These are phyloP conservation scores for Trypoxylon attenuatum DNA, from an alignment of 2,888 invertebrate genomes.

Conservation along the genomic window DNA sequence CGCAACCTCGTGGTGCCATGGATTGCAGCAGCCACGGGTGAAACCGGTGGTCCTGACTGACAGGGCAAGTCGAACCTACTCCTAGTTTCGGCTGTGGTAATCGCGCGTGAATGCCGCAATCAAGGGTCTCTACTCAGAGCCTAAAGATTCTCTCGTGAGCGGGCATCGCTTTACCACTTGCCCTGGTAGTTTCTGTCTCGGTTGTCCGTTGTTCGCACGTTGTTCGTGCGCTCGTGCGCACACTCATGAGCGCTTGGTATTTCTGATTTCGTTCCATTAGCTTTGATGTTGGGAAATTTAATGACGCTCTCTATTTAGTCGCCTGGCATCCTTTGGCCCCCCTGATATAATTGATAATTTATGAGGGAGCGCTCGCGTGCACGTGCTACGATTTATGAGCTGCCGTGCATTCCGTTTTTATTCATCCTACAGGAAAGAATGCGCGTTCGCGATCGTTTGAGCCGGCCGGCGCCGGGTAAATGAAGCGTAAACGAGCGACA, in stretches of 20 bases:
- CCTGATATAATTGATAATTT: background rate
- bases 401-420: background rate
- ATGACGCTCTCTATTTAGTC: background rate
- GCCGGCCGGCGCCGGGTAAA: background rate
- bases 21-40: constrained; percentile 22
- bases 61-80: too few relatives aligned
- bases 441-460: background rate
- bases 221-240: too few relatives aligned
- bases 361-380: background rate
- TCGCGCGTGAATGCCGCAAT: constrained; percentile 65
- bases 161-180: too few relatives aligned
- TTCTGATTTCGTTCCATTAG: too few relatives aligned
- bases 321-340: background rate
- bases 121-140: constrained; percentile 55
- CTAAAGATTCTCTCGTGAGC: too few relatives aligned
- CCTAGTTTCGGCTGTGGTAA: constrained; percentile 56
- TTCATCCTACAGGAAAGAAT: background rate
- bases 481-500: background rate
- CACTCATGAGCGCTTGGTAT: too few relatives aligned
- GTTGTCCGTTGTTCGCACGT: too few relatives aligned
- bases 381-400: background rate
- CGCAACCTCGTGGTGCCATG: constrained; percentile 55
- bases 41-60: background rate
- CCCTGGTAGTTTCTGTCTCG: too few relatives aligned
- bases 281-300: background rate